A percentile compares a stretch with the other conserved stretches of the same genome.
These are phyloP conservation scores for Macropus fuliginosus DNA, from an alignment of 2,797 vertebrate species.

Conservation along the genomic window DNA sequence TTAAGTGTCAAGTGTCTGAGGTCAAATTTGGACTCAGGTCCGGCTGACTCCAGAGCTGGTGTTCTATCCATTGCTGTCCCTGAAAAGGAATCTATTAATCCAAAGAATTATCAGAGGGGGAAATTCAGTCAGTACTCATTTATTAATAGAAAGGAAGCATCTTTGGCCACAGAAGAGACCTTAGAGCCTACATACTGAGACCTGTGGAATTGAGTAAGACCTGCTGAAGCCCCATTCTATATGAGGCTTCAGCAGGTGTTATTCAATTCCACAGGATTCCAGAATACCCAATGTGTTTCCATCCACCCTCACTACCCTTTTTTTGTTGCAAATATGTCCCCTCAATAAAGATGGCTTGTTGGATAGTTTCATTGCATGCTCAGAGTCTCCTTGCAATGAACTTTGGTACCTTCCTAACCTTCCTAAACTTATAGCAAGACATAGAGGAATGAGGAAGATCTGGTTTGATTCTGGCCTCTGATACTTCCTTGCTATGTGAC, in stretches of 20 bases:
- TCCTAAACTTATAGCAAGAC: neutral
- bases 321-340: neutral
- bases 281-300: neutral
- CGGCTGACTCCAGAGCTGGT: no score
- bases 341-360: neutral
- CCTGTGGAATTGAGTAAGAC: no score
- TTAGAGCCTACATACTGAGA: no score
- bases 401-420: neutral
- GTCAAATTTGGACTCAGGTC: no score
- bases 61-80: no score
- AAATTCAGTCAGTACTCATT: neutral
- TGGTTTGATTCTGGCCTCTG: neutral
- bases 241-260: neutral
- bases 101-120: neutral
- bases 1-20: no score
- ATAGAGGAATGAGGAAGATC: neutral
- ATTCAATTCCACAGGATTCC: neutral
- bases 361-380: neutral
- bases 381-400: neutral
- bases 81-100: neutral
- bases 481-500: neutral
- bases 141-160: neutral
- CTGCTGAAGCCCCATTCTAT: neutral
- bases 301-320: neutral
- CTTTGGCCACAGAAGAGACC: neutral